These are phyloP conservation scores for Pogonophryne albipinna DNA, from an alignment of 2,797 vertebrate species.

Conservation along the genomic window DNA sequence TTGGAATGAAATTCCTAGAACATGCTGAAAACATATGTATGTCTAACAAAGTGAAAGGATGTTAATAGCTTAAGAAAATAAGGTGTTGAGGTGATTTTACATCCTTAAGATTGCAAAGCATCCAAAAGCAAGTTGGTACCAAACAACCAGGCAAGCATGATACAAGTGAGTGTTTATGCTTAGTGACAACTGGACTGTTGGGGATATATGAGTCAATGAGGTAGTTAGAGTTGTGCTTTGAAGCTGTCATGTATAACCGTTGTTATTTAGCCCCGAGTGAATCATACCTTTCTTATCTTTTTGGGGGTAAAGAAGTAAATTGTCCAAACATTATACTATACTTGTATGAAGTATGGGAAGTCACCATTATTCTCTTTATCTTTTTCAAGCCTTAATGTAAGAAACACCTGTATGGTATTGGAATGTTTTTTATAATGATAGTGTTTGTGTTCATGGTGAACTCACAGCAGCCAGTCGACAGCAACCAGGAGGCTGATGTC, in stretches of 20 bases:
- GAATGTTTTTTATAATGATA: not conserved
- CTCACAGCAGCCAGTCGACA: constrained; percentile 99
- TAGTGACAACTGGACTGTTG: not conserved
- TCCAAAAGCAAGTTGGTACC: not conserved
- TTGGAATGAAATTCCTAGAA: not conserved
- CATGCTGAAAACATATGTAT: not conserved
- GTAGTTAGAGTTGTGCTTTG: not conserved
- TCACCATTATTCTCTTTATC: not conserved
- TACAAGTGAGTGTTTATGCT: not conserved
- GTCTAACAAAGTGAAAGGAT: not conserved
- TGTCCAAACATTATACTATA: not conserved
- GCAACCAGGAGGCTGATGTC: constrained; percentile 98
- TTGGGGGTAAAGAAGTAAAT: not conserved
- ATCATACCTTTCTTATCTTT: not conserved
- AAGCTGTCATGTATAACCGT: not conserved
- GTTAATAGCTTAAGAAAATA: not conserved
- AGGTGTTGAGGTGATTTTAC: no score
- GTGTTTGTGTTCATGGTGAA: constrained; percentile 53
- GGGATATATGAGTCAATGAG: not conserved
- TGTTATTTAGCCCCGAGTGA: not conserved
- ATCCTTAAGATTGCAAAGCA: not conserved
- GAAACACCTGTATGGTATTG: not conserved
- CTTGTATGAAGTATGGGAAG: no score
- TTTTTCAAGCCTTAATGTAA: not conserved
- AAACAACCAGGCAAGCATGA: not conserved